Conservation (phyloP, 2,888 invertebrate genomes). For the Eudemis profundana region DNA sequence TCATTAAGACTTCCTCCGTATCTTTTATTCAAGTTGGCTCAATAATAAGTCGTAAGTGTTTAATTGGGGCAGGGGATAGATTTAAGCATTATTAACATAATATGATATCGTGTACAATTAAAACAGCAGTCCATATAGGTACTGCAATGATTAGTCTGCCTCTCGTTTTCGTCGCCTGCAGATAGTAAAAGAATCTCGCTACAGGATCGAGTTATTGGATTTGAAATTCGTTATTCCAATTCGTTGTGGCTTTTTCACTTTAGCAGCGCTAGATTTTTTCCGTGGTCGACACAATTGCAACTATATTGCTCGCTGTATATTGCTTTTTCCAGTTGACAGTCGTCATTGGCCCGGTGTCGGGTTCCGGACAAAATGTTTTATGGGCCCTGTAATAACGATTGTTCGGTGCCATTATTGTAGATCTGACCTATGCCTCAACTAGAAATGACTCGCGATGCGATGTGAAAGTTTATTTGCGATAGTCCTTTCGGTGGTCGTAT, state of each 20-base stretch:
- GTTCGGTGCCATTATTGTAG: constrained; percentile 31
- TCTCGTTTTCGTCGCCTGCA: constrained; percentile 33
- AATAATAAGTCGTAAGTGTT: too few species aligned
- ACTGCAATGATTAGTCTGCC: constrained; percentile 4
- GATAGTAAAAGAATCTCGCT: constrained; percentile 53
- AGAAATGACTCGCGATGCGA: background rate
- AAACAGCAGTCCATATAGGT: background rate
- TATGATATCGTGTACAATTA: background rate
- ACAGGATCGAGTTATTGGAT: constrained; percentile 69
- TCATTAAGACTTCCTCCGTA: too few species aligned
- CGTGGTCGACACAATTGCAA: constrained; percentile 63
- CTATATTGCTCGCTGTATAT: constrained; percentile 66
- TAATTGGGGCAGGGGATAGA: too few species aligned
- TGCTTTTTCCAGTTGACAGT: constrained; percentile 70
- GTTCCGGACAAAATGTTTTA: constrained; percentile 62
- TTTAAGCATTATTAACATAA: background rate
- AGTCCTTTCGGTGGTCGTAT: background rate
- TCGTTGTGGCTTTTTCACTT: constrained; percentile 68
- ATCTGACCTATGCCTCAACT: constrained; percentile 37
- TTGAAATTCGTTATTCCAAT: constrained; percentile 78
- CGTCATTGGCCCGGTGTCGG: constrained; percentile 49
- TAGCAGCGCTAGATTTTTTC: constrained; percentile 67
- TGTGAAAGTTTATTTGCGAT: background rate
- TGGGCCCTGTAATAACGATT: constrained; percentile 65
- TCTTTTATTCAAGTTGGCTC: too few species aligned